These are phyloP conservation scores for Apis florea DNA, from an alignment of 1,140 invertebrate species.

Conservation along the genomic window DNA sequence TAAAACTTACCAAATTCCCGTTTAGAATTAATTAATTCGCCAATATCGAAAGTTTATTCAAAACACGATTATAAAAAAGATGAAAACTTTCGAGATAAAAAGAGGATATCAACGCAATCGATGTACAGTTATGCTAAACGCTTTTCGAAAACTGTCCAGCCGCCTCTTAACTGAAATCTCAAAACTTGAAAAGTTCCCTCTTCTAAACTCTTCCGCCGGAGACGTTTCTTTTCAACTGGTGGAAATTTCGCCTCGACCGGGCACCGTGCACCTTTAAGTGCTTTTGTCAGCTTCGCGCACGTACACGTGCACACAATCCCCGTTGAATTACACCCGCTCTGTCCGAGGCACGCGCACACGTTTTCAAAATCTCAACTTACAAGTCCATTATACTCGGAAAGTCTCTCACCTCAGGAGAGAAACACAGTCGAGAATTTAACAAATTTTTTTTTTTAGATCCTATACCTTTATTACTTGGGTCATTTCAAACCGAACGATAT, in stretches of 20 bases:
- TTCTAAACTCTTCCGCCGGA: neutral
- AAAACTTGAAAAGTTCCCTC: neutral
- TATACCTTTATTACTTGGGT: neutral
- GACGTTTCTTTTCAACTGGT: neutral
- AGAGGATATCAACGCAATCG: neutral
- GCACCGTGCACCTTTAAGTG: neutral
- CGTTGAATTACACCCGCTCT: no score
- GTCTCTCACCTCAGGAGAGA: no score
- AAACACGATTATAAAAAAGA: neutral
- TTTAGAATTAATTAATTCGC: no score
- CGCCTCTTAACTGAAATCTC: neutral
- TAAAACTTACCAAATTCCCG: no score
- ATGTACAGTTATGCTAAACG: neutral
- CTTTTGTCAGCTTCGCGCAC: conserved; percentile 5
- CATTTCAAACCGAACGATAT: neutral
- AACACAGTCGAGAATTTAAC: neutral
- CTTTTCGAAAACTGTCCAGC: neutral
- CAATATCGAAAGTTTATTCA: neutral
- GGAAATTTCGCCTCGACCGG: neutral
- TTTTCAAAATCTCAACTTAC: neutral
- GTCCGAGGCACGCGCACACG: neutral
- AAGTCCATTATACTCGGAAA: no score
- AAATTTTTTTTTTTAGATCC: neutral
- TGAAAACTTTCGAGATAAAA: neutral
- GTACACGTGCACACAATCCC: neutral